phyloP scores from a whole-genome alignment of 2,113 vertebrate genomes.

The Corvus cornix region DNA sequence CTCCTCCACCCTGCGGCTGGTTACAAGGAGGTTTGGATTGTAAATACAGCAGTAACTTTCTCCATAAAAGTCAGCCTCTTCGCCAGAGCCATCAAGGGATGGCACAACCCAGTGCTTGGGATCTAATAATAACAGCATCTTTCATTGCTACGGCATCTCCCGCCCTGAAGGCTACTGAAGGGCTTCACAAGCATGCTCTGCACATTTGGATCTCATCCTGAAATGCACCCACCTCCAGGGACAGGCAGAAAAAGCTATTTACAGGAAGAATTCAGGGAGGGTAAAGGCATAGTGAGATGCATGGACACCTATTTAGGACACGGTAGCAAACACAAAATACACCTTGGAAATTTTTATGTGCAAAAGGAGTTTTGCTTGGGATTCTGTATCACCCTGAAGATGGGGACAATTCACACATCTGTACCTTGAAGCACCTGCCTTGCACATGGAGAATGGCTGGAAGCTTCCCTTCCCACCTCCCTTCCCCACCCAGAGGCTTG shows the following conservation, averaged over 20 bases:
- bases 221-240: background rate
- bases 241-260: background rate
- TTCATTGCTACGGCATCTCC: background rate
- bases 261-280: background rate
- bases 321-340: accelerated
- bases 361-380: background rate
- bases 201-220: background rate
- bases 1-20: slow-evolving; percentile 43
- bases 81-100: slow-evolving; percentile 18
- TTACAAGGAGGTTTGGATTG: slow-evolving; percentile 54
- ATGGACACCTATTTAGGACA: background rate
- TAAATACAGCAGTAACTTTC: slow-evolving; percentile 68
- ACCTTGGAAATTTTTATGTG: background rate
- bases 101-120: slow-evolving; percentile 29
- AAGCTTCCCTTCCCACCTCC: background rate
- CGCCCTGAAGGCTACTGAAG: background rate
- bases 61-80: slow-evolving; percentile 61
- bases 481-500: background rate
- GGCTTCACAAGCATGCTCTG: background rate
- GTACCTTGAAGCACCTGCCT: background rate
- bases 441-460: accelerated
- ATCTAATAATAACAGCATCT: slow-evolving; percentile 41
- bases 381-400: background rate
- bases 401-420: background rate
- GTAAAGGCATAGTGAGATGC: background rate